Percentiles rank a stretch among this genome's conserved stretches.
phyloP scores from a whole-genome alignment of 2,113 vertebrate species.

The Pygoscelis adeliae region DNA sequence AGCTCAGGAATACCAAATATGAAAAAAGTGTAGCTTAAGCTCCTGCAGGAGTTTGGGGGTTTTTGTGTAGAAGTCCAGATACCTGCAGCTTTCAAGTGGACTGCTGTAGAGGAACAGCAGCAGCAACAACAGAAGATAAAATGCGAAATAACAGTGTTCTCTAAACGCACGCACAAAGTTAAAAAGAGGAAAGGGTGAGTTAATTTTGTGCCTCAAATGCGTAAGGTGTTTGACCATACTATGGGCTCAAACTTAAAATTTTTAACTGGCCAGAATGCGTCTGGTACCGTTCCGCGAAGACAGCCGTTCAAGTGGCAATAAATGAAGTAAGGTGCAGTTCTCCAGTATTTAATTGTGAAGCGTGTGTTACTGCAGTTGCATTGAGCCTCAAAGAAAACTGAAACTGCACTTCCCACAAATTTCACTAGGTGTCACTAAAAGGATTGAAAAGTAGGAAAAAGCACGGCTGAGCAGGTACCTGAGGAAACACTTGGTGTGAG shows the following conservation, averaged over 20 bases:
- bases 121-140: neutral
- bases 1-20: neutral
- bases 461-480: fast-evolving
- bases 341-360: neutral
- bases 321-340: neutral
- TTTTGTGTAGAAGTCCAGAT: neutral
- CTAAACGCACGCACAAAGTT: neutral
- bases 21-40: neutral
- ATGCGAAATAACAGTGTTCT: neutral
- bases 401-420: neutral
- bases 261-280: neutral
- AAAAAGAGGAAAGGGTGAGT: neutral
- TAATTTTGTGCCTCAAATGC: neutral
- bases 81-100: neutral
- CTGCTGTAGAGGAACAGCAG: neutral
- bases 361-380: fast-evolving
- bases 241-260: neutral
- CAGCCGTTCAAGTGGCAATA: neutral
- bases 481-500: neutral
- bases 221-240: neutral
- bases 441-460: constrained; percentile 11
- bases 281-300: neutral
- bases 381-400: neutral
- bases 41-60: neutral
- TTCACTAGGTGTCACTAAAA: constrained; percentile 75